These are phyloP conservation scores for Hippocampus comes DNA, from an alignment of 2,113 vertebrate genomes.

Conservation along the genomic window DNA sequence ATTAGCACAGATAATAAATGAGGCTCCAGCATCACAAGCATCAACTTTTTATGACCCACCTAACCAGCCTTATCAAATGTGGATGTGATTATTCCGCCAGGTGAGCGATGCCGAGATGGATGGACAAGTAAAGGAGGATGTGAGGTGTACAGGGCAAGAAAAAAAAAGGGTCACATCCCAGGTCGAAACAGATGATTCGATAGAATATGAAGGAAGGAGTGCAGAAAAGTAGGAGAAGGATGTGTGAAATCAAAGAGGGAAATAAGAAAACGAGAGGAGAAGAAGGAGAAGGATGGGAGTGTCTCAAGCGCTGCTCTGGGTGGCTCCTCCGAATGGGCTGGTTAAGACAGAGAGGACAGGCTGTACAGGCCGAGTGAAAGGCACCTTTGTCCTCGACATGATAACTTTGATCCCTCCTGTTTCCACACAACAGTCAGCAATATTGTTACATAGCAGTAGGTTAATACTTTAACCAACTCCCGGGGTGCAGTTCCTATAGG, in stretches of 20 bases:
- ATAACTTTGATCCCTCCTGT: conserved; percentile 77
- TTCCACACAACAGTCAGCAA: conserved; percentile 77
- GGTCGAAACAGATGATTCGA: conserved; percentile 39
- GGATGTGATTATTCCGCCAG: conserved; percentile 61
- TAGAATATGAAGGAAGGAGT: conserved; percentile 30
- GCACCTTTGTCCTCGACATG: conserved; percentile 73
- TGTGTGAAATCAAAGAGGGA: conserved; percentile 44
- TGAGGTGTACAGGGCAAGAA: conserved; percentile 1
- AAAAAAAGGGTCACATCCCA: background rate
- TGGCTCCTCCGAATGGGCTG: conserved; percentile 65
- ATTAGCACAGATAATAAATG: conserved; percentile 74
- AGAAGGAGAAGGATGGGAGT: conserved; percentile 70
- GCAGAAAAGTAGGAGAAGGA: conserved; percentile 28
- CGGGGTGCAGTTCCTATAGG: conserved; percentile 23
- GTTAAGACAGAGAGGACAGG: conserved; percentile 77
- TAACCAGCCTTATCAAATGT: conserved; percentile 71
- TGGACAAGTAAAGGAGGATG: conserved; percentile 37
- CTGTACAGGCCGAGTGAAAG: conserved; percentile 68
- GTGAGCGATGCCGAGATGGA: conserved; percentile 57
- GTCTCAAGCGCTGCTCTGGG: conserved; percentile 55
- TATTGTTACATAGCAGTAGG: conserved; percentile 73
- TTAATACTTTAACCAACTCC: conserved; percentile 72
- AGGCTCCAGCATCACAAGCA: conserved; percentile 61
- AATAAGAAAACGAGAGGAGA: conserved; percentile 58
- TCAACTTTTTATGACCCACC: conserved; percentile 73